Evolutionary conservation across 1,140 invertebrate species (phyloP).

Genomic region (Scaptodrosophila lebanonensis): DNA sequence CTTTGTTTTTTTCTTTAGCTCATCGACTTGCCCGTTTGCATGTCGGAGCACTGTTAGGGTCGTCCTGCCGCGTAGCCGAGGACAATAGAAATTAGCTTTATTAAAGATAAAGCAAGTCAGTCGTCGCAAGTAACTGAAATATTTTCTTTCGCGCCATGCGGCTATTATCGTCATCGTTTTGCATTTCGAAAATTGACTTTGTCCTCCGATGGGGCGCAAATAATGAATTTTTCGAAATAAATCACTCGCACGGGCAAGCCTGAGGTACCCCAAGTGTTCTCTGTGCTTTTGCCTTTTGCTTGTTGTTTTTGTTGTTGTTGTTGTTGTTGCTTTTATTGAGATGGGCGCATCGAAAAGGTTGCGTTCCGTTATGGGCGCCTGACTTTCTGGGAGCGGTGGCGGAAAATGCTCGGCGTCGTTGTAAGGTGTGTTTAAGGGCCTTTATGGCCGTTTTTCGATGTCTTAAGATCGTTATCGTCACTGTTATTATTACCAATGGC

Average conservation of each 20-base stretch:
- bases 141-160: constrained; percentile 52
- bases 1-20: constrained; percentile 17
- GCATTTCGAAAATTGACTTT: constrained; percentile 60
- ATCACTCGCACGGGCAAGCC: constrained; percentile 67
- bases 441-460: constrained; percentile 74
- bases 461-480: constrained; percentile 71
- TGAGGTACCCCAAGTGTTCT: too few relatives aligned
- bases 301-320: constrained; percentile 40
- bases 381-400: constrained; percentile 30
- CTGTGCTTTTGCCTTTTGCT: constrained; percentile 36
- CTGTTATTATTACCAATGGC: constrained; percentile 60
- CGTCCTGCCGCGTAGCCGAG: neutral
- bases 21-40: constrained; percentile 35
- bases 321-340: too few relatives aligned
- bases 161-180: constrained; percentile 52
- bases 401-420: too few relatives aligned
- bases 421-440: constrained; percentile 73
- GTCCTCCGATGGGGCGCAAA: constrained; percentile 32
- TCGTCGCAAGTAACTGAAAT: too few relatives aligned
- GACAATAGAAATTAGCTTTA: constrained; percentile 70
- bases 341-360: constrained; percentile 60
- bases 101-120: constrained; percentile 66
- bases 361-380: constrained; percentile 13
- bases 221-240: constrained; percentile 73
- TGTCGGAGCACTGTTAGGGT: constrained; percentile 60